Conservation (phyloP, 30 jellyfish, hydroid and myxozoan species). For the Hydractinia symbiolongicarpus region DNA sequence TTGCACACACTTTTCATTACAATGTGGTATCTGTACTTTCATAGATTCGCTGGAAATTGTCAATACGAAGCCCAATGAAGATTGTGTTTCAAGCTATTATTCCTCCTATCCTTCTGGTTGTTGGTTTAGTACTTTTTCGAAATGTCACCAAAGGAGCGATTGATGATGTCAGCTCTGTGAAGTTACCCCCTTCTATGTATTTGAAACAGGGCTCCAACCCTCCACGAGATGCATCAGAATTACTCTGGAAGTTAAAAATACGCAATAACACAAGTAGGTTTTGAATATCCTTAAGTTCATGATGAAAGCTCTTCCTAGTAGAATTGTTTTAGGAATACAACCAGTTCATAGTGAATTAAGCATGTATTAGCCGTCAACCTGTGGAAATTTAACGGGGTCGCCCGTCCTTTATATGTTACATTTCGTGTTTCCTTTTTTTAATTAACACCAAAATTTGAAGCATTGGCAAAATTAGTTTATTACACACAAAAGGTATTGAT, state of each 20-base stretch:
- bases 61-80: constrained; percentile 48
- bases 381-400: no score
- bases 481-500: no score
- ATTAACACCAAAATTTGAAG: no score
- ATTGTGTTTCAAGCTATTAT: constrained; percentile 56
- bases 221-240: constrained; percentile 22
- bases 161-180: constrained; percentile 36
- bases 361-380: no score
- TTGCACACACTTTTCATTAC: no score
- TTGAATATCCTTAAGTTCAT: constrained; percentile 9
- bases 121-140: constrained; percentile 48
- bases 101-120: constrained; percentile 54
- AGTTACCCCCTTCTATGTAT: constrained; percentile 51
- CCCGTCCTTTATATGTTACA: no score
- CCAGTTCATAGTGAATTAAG: no score
- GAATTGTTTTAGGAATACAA: no score
- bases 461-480: no score
- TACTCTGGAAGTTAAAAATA: constrained; percentile 38
- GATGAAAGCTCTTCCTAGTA: no score
- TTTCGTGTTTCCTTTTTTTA: no score
- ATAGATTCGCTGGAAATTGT: constrained; percentile 44
- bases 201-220: constrained; percentile 35
- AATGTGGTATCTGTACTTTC: background rate
- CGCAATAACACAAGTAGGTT: constrained; percentile 2
- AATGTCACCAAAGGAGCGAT: constrained; percentile 19